phyloP scores from a whole-genome alignment of 1,140 invertebrate species.

The Cotesia vestalis region DNA sequence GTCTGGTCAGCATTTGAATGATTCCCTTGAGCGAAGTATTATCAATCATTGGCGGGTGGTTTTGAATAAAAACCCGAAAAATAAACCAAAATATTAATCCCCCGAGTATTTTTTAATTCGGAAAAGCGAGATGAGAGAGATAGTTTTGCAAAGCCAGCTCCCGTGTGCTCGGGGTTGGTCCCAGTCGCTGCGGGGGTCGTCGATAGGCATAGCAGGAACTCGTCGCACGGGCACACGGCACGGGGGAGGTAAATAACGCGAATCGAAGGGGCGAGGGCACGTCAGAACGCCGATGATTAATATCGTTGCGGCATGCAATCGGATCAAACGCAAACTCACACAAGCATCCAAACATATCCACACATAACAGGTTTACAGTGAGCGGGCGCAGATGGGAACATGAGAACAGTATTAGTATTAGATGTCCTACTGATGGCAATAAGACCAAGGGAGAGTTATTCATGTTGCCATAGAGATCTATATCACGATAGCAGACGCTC shows the following conservation, averaged over 20 bases:
- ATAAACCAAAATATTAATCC: too few relatives aligned
- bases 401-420: constrained; percentile 12
- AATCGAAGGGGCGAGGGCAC: constrained; percentile 57
- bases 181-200: constrained; percentile 21
- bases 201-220: constrained; percentile 29
- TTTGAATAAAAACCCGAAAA: too few relatives aligned
- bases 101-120: constrained; percentile 1
- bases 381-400: background rate
- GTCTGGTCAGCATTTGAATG: too few relatives aligned
- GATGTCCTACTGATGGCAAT: constrained; percentile 28
- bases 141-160: background rate
- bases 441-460: constrained; percentile 22
- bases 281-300: constrained; percentile 60
- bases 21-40: too few relatives aligned
- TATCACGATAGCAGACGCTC: too few relatives aligned
- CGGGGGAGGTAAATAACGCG: constrained; percentile 55
- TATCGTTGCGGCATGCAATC: constrained; percentile 62
- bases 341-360: background rate
- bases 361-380: background rate
- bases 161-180: background rate
- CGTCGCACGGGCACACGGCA: constrained; percentile 34
- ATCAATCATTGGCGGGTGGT: too few relatives aligned
- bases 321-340: constrained; percentile 50
- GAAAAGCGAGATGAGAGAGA: background rate
- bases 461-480: too few relatives aligned